Conservation (phyloP, 2,888 invertebrate species). For the Leistus spinibarbis region DNA sequence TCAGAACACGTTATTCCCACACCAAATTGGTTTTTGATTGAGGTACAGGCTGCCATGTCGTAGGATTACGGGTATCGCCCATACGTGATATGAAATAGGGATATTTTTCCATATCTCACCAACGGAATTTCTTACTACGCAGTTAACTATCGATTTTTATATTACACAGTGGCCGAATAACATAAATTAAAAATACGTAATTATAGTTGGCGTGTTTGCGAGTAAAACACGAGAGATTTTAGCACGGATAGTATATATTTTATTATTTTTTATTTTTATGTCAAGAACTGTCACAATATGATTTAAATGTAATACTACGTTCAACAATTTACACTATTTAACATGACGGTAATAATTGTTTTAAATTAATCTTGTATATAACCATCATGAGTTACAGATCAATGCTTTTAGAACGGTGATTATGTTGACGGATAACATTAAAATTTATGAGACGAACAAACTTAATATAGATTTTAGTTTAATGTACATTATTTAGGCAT, state of each 20-base stretch:
- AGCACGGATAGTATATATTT: not conserved
- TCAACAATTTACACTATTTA: not conserved
- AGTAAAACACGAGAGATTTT: not conserved
- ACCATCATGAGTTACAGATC: not conserved
- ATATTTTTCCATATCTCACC: not conserved
- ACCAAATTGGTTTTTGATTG: conserved; percentile 35
- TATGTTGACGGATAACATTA: not conserved
- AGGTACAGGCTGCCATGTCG: not conserved
- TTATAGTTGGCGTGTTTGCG: not conserved
- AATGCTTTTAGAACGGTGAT: not conserved
- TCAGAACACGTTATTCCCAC: not conserved
- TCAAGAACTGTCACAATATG: not conserved
- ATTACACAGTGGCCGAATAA: not conserved
- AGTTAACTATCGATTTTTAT: not conserved
- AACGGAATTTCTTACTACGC: not conserved
- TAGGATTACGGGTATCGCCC: not conserved
- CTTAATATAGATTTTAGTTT: too few relatives aligned
- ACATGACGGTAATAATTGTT: not conserved
- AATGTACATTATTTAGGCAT: not conserved
- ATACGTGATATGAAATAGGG: conserved; percentile 28
- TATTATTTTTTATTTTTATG: not conserved
- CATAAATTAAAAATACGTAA: not conserved
- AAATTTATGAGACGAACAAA: not conserved
- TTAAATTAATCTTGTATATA: not conserved
- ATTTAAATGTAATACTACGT: not conserved